These are phyloP conservation scores for Akabosia matsudoensis DNA, from an alignment of 1,140 invertebrate species.

Conservation along the genomic window DNA sequence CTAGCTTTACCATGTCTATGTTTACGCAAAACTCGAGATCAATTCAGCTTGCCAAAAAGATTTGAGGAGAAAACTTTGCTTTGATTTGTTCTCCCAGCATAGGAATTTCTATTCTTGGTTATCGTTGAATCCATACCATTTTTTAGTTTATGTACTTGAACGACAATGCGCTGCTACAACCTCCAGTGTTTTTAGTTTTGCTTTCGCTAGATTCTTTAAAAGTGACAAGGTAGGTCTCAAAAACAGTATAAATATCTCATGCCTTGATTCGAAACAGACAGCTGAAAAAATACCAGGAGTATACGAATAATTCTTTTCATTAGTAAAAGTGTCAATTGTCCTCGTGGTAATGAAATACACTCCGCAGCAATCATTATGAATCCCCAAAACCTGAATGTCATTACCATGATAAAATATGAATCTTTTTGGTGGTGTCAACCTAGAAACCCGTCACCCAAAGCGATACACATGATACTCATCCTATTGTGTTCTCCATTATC, in stretches of 20 bases:
- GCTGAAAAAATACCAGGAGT: no score
- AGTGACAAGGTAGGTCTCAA: no score
- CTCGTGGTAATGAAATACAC: not conserved
- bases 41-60: no score
- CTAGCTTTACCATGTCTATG: not conserved
- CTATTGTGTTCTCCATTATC: conserved; percentile 9
- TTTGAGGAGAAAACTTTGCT: not conserved
- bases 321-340: not conserved
- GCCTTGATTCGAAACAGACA: no score
- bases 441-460: not conserved
- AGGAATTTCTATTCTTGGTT: no score
- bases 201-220: no score
- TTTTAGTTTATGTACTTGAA: no score
- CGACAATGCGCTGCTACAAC: no score
- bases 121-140: no score
- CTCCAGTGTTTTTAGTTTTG: no score
- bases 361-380: not conserved
- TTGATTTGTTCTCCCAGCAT: no score
- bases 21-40: not conserved
- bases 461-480: not conserved
- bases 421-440: not conserved
- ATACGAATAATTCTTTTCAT: not conserved
- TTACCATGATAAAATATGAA: not conserved
- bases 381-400: not conserved
- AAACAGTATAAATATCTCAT: not conserved